Evolutionary conservation across 2,888 invertebrate genomes (phyloP).

Genomic region (Lampropteryx suffumata): DNA sequence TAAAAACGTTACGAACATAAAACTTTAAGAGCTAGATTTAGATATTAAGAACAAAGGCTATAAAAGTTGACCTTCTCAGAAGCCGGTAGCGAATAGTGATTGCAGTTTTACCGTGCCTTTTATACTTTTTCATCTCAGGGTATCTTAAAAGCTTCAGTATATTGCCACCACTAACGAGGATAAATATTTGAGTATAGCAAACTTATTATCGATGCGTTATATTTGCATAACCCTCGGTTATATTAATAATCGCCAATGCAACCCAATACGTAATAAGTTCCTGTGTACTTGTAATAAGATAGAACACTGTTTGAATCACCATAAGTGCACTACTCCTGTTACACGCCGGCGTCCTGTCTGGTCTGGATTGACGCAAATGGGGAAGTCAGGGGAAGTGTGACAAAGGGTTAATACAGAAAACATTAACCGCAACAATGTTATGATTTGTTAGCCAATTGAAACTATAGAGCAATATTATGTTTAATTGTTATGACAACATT

Average conservation of each 20-base stretch:
- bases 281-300: conserved; percentile 49
- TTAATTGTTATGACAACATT: conserved; percentile 25
- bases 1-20: conserved; percentile 24
- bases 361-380: conserved; percentile 10
- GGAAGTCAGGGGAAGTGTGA: background rate
- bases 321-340: conserved; percentile 49
- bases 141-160: too few species aligned
- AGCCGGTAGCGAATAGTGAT: conserved; percentile 33
- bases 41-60: conserved; percentile 37
- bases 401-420: conserved; percentile 15
- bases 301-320: conserved; percentile 53
- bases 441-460: conserved; percentile 19
- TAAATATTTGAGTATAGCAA: background rate
- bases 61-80: conserved; percentile 43
- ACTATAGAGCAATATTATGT: conserved; percentile 16
- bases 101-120: conserved; percentile 16
- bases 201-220: background rate
- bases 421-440: conserved; percentile 21
- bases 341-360: conserved; percentile 21
- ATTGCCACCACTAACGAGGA: too few species aligned
- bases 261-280: conserved; percentile 44
- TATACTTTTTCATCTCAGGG: background rate
- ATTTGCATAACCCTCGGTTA: conserved; percentile 27
- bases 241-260: conserved; percentile 30
- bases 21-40: conserved; percentile 33